Conservation (phyloP, 2,888 invertebrate genomes). For the Dryadula phaetusa region DNA sequence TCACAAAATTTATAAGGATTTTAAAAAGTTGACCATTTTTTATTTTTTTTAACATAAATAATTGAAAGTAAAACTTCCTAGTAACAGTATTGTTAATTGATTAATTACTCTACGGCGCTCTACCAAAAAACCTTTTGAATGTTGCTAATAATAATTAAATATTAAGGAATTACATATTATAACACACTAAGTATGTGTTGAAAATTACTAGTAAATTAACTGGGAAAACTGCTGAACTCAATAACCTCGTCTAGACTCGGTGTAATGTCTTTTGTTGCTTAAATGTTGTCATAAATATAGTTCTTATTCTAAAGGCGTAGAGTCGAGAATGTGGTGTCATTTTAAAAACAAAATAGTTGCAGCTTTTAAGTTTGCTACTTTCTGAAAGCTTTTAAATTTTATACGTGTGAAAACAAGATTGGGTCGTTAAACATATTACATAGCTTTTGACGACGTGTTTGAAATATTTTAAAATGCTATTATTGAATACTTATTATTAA, state of each 20-base stretch:
- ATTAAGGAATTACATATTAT: not conserved
- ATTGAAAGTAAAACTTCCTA: no score
- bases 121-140: no score
- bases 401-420: constrained; percentile 25
- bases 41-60: no score
- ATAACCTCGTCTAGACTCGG: constrained; percentile 41
- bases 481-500: not conserved
- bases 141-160: no score
- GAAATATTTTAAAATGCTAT: not conserved
- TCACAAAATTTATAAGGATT: no score
- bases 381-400: constrained; percentile 23
- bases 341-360: constrained; percentile 10
- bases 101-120: no score
- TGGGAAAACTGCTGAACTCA: constrained; percentile 34
- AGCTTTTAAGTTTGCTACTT: constrained; percentile 15
- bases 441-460: not conserved
- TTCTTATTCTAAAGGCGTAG: constrained; percentile 6
- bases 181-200: constrained; percentile 1
- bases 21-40: no score
- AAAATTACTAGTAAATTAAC: constrained; percentile 36
- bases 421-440: constrained; percentile 9
- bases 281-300: not conserved
- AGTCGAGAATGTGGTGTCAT: not conserved
- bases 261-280: constrained; percentile 27
- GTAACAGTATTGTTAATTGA: no score